Conservation (phyloP, 1,140 invertebrate genomes). For the Sitobion miscanthi region DNA sequence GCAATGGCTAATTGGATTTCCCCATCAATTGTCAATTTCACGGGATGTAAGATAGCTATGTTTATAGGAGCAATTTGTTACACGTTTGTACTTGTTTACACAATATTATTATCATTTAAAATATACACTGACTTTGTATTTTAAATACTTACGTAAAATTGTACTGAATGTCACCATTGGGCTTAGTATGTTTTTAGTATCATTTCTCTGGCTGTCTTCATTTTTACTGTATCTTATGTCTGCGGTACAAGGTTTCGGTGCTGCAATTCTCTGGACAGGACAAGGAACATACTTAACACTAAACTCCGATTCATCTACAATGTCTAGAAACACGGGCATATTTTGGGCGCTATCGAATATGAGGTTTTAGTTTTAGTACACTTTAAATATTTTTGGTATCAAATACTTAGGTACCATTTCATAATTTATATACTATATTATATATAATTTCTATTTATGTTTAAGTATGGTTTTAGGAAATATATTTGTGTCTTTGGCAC, state of each 20-base stretch:
- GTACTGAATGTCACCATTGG: background rate
- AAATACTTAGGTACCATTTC: background rate
- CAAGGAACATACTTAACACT: constrained; percentile 93
- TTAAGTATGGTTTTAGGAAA: constrained; percentile 91
- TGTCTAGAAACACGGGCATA: constrained; percentile 90
- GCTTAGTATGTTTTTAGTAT: constrained; percentile 75
- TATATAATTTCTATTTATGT: constrained; percentile 59
- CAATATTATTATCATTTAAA: background rate
- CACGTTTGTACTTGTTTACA: constrained; percentile 65
- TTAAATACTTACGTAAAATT: background rate
- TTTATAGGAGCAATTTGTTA: constrained; percentile 79
- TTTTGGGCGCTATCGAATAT: constrained; percentile 95
- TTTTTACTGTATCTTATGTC: constrained; percentile 85
- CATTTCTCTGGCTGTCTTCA: constrained; percentile 83
- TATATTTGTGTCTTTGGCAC: constrained; percentile 89
- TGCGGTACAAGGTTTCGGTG: constrained; percentile 84
- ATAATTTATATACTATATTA: background rate
- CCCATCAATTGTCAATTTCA: constrained; percentile 83
- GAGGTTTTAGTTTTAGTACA: constrained; percentile 65
- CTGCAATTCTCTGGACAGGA: constrained; percentile 87
- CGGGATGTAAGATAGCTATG: constrained; percentile 85
- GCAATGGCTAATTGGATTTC: constrained; percentile 91
- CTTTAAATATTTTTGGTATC: constrained; percentile 61
- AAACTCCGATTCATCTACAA: constrained; percentile 85
- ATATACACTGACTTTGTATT: background rate